Conservation (phyloP, 1,140 invertebrate species). For the Penaeus chinensis region DNA sequence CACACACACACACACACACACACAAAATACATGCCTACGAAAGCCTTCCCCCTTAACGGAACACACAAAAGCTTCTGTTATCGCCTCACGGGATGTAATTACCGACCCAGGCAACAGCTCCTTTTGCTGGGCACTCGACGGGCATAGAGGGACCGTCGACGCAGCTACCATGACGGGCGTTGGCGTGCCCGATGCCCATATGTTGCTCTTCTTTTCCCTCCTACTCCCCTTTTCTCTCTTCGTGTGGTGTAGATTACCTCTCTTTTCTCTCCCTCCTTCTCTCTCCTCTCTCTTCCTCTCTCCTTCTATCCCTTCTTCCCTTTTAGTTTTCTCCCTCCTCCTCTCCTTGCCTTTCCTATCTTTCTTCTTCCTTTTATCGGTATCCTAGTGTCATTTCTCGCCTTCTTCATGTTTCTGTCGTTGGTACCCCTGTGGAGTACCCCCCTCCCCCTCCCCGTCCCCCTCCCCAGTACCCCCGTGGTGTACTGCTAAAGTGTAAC, state of each 20-base stretch:
- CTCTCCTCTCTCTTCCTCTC: background rate
- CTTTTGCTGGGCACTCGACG: no score
- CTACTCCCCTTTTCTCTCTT: background rate
- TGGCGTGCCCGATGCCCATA: no score
- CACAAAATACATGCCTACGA: no score
- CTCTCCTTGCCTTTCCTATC: background rate
- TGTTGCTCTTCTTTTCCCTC: background rate
- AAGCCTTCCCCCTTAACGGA: no score
- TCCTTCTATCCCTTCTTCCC: background rate
- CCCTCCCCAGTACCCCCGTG: no score
- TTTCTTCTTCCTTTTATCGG: background rate
- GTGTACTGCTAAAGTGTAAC: no score
- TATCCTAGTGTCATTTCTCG: background rate
- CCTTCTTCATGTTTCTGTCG: background rate
- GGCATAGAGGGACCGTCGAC: no score
- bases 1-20: no score
- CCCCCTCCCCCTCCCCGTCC: constrained; percentile 1
- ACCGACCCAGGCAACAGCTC: no score
- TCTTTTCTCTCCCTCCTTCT: background rate
- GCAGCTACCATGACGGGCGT: no score
- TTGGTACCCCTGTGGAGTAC: background rate
- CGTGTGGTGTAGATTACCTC: background rate
- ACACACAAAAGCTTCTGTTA: no score
- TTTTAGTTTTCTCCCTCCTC: background rate
- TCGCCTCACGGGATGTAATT: no score